Conservation (phyloP, 2,797 vertebrate genomes). For the Loriculus beryllinus region DNA sequence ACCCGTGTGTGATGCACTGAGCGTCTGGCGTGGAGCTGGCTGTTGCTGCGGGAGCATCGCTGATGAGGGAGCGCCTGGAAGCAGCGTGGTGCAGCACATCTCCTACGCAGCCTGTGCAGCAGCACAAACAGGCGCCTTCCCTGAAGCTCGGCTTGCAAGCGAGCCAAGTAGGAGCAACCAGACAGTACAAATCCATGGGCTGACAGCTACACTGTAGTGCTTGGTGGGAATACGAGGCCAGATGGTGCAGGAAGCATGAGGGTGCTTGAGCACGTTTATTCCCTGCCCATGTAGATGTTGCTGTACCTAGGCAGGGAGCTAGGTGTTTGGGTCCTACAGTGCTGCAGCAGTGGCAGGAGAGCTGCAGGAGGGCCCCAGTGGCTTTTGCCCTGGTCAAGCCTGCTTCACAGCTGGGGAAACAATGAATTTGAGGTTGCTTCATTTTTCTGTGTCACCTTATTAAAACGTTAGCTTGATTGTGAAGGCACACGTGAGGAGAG, state of each 20-base stretch:
- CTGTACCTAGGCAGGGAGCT: accelerated
- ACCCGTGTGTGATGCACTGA: accelerated
- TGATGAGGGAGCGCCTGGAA: neutral
- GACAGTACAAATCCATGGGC: neutral
- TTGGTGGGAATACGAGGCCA: neutral
- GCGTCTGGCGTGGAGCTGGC: neutral
- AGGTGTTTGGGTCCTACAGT: accelerated
- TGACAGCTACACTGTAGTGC: neutral
- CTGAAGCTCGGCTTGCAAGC: neutral
- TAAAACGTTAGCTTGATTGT: neutral
- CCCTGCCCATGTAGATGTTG: neutral
- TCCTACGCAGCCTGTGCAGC: neutral
- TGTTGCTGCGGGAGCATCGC: neutral
- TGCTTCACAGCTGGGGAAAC: neutral
- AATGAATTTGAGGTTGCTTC: neutral
- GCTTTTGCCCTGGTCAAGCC: accelerated
- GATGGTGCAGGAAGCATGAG: neutral
- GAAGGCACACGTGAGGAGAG: accelerated
- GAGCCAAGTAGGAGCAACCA: neutral
- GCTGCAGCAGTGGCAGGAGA: neutral
- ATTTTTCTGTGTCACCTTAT: neutral
- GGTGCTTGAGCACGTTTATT: neutral
- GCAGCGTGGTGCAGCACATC: neutral
- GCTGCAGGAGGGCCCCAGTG: neutral
- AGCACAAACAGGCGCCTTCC: neutral